These are phyloP conservation scores for Hyposmocoma kahamanoa DNA, from an alignment of 1,140 invertebrate genomes.

Conservation along the genomic window DNA sequence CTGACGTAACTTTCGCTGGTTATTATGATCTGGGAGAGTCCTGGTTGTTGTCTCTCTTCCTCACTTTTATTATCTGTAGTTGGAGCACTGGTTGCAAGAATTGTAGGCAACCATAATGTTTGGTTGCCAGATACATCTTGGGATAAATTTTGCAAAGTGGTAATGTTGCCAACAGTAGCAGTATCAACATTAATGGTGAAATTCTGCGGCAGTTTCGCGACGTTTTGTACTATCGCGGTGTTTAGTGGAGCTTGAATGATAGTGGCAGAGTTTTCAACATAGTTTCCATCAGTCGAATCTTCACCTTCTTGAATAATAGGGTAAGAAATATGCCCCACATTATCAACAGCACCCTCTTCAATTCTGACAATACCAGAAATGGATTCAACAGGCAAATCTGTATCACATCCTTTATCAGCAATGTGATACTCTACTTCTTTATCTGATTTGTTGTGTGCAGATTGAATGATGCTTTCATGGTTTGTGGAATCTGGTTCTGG, in stretches of 20 bases:
- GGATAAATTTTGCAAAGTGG: slow-evolving; percentile 64
- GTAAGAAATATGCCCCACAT: slow-evolving; percentile 49
- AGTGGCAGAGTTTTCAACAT: slow-evolving; percentile 54
- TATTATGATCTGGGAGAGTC: slow-evolving; percentile 69
- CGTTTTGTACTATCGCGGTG: slow-evolving; percentile 64
- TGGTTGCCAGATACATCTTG: slow-evolving; percentile 63
- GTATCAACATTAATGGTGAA: slow-evolving; percentile 67
- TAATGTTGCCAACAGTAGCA: slow-evolving; percentile 60
- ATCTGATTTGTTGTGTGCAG: slow-evolving; percentile 49
- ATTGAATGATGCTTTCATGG: slow-evolving; percentile 62
- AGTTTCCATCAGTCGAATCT: slow-evolving; percentile 51
- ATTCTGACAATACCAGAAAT: slow-evolving; percentile 55
- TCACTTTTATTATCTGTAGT: slow-evolving; percentile 49
- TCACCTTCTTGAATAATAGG: slow-evolving; percentile 56
- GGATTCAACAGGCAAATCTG: slow-evolving; percentile 57
- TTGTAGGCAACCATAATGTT: slow-evolving; percentile 63
- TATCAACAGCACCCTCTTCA: slow-evolving; percentile 51
- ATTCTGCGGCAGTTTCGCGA: slow-evolving; percentile 64
- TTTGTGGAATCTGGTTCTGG: slow-evolving; percentile 67
- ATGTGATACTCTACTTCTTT: slow-evolving; percentile 62
- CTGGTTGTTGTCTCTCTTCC: slow-evolving; percentile 47
- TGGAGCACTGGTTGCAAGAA: slow-evolving; percentile 50
- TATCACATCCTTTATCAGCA: slow-evolving; percentile 49
- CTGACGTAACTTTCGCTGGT: slow-evolving; percentile 62
- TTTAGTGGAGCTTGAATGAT: slow-evolving; percentile 61